Conservation (phyloP, 2,113 vertebrate genomes). For the Zosterops lateralis region DNA sequence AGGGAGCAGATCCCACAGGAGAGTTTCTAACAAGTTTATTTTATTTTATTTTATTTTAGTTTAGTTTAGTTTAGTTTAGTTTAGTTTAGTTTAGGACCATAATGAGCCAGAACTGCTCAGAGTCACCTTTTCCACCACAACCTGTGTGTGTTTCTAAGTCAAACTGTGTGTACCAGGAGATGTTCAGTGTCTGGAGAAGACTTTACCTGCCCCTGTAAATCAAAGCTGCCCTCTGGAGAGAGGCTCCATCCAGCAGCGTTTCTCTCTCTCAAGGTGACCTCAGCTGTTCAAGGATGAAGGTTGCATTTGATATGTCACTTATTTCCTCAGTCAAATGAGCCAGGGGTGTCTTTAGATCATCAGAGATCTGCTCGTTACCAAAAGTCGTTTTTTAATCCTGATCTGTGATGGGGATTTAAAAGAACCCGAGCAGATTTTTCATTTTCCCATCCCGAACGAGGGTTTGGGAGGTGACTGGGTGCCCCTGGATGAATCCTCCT, state of each 20-base stretch:
- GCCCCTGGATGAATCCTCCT: constrained; percentile 65
- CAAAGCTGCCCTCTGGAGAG: constrained; percentile 65
- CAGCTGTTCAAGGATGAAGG: constrained; percentile 65
- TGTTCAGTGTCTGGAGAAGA: constrained; percentile 26
- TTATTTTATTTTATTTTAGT: neutral
- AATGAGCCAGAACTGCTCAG: neutral
- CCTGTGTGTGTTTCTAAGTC: neutral
- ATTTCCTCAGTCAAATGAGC: constrained; percentile 61
- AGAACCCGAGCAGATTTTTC: constrained; percentile 64
- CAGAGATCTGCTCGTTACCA: constrained; percentile 66
- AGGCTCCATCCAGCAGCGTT: constrained; percentile 46
- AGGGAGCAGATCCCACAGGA: neutral
- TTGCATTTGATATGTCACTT: constrained; percentile 75
- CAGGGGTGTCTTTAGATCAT: constrained; percentile 71
- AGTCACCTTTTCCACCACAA: neutral
- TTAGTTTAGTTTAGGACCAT: neutral
- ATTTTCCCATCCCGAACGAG: constrained; percentile 40
- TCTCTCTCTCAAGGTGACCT: constrained; percentile 72
- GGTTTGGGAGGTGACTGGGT: constrained; percentile 22
- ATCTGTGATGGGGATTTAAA: constrained; percentile 63
- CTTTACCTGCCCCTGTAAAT: constrained; percentile 70
- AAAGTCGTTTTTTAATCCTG: constrained; percentile 63
- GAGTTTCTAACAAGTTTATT: neutral
- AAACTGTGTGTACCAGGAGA: neutral
- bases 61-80: neutral